Base-by-base conservation (phyloP, 2,797 vertebrate genomes). In the Pyrocephalus nanus region DNA sequence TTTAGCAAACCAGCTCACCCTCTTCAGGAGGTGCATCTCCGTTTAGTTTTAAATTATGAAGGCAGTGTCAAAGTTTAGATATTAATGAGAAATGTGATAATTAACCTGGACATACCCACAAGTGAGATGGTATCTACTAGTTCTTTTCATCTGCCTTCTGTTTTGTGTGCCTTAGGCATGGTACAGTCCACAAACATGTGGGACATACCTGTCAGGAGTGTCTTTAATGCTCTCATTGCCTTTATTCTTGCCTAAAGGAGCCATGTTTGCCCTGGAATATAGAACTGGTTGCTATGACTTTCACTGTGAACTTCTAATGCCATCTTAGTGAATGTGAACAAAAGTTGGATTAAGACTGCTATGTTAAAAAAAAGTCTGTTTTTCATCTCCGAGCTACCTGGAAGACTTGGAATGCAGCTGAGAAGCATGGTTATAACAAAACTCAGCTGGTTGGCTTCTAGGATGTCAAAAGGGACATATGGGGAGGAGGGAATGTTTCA, bases 231-330 rank as follows among this genome's bases (percentile, higher is more conserved):
- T 89, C 25, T 77, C 13, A 20, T 51, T 67, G 29, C 8, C 83
- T 83, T 76, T 86, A 57, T 88, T 54, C 65, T 88, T 95, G 85
- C 64, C 57, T 83, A n/a, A 92, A 92, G 88, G 64, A 94, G 42
- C 60, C 10, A 1, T 54, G 6, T 93, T 91, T 91, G 70, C 79
- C 58, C 40, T 83, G 40, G 47, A 75, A 17, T 58, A 23, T 22
- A 32, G 54, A 78, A 48, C 82, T 86, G 40, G 26, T 79, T 1
- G 0, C 29, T 87, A 64, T 91, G 72, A n/a, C 40, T 91, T 79
- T 84, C 53, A 15, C 43, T 65, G 47, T 60, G 38, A 71, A 6
- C 30, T 86, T 81, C 51, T 72, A 76, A 32, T 34, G 20, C 30
- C 10, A 14, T 53, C n/a, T 61, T 29, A 64, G 34, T 55, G 26